Evolutionary conservation across 1,140 invertebrate species (phyloP), one percentile per base, ranked within the genome.

Genomic region (Muscidifurax raptorellus): DNA sequence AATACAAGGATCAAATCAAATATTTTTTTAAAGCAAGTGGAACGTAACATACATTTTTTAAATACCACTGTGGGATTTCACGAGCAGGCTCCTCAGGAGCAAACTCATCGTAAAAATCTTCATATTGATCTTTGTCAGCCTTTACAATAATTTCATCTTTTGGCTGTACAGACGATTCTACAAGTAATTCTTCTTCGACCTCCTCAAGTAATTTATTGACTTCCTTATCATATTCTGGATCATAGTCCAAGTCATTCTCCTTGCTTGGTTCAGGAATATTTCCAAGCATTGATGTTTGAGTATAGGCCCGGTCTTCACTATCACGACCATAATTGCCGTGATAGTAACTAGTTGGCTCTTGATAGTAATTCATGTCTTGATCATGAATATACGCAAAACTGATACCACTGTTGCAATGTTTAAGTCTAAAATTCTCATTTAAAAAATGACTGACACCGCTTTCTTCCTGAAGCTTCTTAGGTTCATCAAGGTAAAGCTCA

Each of bases 81-180:
- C 30, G 32, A 44, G 59, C 30, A 18, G 22, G 12, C n/a, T 82
- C 74, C 32, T 83, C 81, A 69, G 25, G 28, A 59, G 25, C 13
- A 75, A 86, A 83, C 1, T 86, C 80, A 72, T 86, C 52, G 28
- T 76, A 85, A 44, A 75, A 83, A 80, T 80, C 59, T 75, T 86
- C 80, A 72, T 67, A 83, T 28, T 67, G 32, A 15, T 77, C 44
- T 75, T 40, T 82, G 36, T 44, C n/a, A 52, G 25, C 2, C 67
- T 75, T 28, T 7, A n/a, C 25, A 59, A 32, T 84, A 9, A n/a
- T 64, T 32, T 80, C n/a, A 25, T 75, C 36, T 3, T 10, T 67
- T 64, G 2, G 1, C 6, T 47, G 22, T 22, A 12, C 15, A 28
- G 28, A 9, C 28, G 64, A 15, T 64, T 74, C 69, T 69, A n/a